A percentile compares a stretch with the other conserved stretches of the same genome.
Conservation (phyloP, 1,140 invertebrate genomes). For the Pogonus chalceus region DNA sequence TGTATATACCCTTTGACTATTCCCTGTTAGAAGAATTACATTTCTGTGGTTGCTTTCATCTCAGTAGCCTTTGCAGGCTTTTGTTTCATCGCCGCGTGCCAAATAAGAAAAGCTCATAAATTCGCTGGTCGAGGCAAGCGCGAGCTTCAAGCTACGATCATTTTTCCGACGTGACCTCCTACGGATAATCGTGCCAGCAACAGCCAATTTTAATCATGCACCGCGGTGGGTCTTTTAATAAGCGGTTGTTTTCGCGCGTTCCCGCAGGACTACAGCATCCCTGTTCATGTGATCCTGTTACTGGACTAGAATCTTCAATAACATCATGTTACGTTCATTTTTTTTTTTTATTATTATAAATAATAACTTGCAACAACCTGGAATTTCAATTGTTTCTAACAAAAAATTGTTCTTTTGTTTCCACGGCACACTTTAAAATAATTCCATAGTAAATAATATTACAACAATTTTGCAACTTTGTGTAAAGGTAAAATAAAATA, state of each 20-base stretch:
- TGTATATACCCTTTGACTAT: too few species aligned
- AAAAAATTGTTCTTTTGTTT: too few species aligned
- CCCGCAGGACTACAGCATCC: background rate
- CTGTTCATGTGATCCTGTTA: background rate
- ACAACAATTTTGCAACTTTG: too few species aligned
- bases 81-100: background rate
- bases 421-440: too few species aligned
- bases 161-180: background rate
- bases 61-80: background rate
- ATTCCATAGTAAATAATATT: too few species aligned
- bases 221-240: constrained; percentile 1
- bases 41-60: constrained; percentile 1
- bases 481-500: too few species aligned
- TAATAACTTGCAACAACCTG: too few species aligned
- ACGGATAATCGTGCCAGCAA: background rate
- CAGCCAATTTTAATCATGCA: constrained; percentile 1
- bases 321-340: background rate
- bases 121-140: background rate
- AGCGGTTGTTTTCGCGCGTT: background rate
- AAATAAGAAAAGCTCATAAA: constrained; percentile 7
- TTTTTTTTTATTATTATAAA: too few species aligned
- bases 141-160: background rate
- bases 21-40: background rate
- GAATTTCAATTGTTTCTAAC: too few species aligned
- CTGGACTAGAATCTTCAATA: too few species aligned